phyloP scores from a whole-genome alignment of 2,113 vertebrate genomes.

The Cervus canadensis region DNA sequence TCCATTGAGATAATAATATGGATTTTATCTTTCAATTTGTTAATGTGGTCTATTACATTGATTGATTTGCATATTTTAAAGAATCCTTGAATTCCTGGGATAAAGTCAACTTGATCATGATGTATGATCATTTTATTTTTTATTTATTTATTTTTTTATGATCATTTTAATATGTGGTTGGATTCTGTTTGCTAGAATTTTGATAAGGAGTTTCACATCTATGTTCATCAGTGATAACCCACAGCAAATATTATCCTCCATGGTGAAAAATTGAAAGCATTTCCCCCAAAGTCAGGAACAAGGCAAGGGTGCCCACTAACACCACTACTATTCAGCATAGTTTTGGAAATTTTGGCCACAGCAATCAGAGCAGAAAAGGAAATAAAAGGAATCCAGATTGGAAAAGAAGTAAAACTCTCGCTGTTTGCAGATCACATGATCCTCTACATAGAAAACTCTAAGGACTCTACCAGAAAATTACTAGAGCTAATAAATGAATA shows the following conservation, averaged over 20 bases:
- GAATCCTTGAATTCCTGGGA: not conserved
- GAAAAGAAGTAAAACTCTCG: not conserved
- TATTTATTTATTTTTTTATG: not conserved
- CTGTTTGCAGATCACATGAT: not conserved
- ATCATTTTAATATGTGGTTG: not conserved
- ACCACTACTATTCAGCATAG: not conserved
- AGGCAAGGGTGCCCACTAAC: not conserved
- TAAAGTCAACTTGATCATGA: not conserved
- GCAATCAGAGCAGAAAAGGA: not conserved
- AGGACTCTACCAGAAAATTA: not conserved
- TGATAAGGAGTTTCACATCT: not conserved
- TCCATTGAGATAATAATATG: not conserved
- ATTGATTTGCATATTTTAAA: not conserved
- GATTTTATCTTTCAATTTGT: not conserved
- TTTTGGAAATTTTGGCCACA: not conserved
- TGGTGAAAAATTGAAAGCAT: not conserved
- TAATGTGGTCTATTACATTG: not conserved
- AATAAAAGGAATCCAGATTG: not conserved
- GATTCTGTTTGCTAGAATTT: not conserved
- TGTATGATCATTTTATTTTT: not conserved
- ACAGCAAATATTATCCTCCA: not conserved
- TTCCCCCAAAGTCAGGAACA: not conserved
- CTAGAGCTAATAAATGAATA: not conserved
- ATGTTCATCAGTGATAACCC: not conserved
- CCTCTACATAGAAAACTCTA: not conserved